Evolutionary conservation across 2,113 vertebrate genomes (phyloP), one percentile per base, ranked within the genome.

Genomic region (Scortum barcoo): DNA sequence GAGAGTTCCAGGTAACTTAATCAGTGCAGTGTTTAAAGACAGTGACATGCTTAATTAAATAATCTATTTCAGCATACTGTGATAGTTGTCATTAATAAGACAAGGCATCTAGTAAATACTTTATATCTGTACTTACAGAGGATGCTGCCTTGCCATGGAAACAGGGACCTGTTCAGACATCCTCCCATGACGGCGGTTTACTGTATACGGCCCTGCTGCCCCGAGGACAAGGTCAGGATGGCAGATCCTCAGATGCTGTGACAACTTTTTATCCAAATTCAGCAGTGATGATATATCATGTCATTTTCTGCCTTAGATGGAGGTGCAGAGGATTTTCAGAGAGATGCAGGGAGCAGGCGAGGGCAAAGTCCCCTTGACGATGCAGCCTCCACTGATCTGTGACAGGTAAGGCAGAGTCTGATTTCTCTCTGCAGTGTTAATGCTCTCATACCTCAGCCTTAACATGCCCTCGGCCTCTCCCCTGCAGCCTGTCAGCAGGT

Each of bases 1-100:
- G 98, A 96, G 98, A 99, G 96, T 97, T 99, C 94, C 98, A 99
- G 97, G 98, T 99, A 96, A 77, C 36, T 30, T 24, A n/a, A 60
- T 14, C 42, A 19, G 7, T 13, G 19, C 30, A 6, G 5, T 24
- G 16, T 46, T 48, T 11, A 20, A 73, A 40, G 13, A 30, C 58
- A 12, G 11, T 8, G 50, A 54, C 58, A 19, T n/a, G 14, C 48
- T n/a, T 73, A 6, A 36, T n/a, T n/a, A n/a, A n/a, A n/a, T n/a
- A n/a, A n/a, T n/a, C n/a, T n/a, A n/a, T n/a, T n/a, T n/a, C n/a
- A n/a, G n/a, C n/a, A n/a, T n/a, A n/a, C n/a, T n/a, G n/a, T n/a
- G n/a, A n/a, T n/a, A n/a, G n/a, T n/a, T n/a, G n/a, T n/a, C n/a
- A n/a, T n/a, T n/a, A n/a, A n/a, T n/a, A n/a, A n/a, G n/a, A n/a